Evolutionary conservation across 64 coral and sea anemone species (phyloP).

Genomic region (Montipora foliosa): DNA sequence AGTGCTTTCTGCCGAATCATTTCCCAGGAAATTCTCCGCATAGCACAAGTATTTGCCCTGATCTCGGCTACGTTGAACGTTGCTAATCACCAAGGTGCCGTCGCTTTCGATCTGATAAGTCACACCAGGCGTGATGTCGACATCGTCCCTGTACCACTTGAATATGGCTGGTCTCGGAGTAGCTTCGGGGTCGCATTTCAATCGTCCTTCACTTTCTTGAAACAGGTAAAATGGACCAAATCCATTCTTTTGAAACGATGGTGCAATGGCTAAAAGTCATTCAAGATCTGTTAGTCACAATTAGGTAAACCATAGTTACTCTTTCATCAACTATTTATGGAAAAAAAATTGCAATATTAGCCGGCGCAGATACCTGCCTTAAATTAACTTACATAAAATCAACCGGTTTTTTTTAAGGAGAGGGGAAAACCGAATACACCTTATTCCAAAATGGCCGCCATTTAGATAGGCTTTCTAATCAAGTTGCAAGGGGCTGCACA

Average conservation of each 20-base stretch:
- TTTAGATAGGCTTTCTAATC: too few relatives aligned
- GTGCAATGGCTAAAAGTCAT: conserved; percentile 18
- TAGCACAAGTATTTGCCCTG: conserved; percentile 4
- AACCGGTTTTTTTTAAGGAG: too few relatives aligned
- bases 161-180: conserved; percentile 20
- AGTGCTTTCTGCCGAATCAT: not conserved
- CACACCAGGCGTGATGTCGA: not conserved
- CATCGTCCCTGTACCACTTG: not conserved
- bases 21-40: conserved; percentile 24
- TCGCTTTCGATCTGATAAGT: not conserved
- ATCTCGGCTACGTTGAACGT: not conserved
- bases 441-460: too few relatives aligned
- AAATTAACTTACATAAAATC: too few relatives aligned
- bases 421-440: too few relatives aligned
- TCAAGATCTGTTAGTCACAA: not conserved
- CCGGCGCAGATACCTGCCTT: too few relatives aligned
- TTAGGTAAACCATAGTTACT: not conserved
- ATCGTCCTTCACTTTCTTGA: not conserved
- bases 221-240: conserved; percentile 73
- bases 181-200: conserved; percentile 56
- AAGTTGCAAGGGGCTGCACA: too few relatives aligned
- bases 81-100: conserved; percentile 9
- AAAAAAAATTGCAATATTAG: not conserved
- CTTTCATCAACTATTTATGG: not conserved
- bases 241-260: not conserved